phyloP scores from a whole-genome alignment of 2,113 vertebrate species.

The Benitochromis conjunctus region DNA sequence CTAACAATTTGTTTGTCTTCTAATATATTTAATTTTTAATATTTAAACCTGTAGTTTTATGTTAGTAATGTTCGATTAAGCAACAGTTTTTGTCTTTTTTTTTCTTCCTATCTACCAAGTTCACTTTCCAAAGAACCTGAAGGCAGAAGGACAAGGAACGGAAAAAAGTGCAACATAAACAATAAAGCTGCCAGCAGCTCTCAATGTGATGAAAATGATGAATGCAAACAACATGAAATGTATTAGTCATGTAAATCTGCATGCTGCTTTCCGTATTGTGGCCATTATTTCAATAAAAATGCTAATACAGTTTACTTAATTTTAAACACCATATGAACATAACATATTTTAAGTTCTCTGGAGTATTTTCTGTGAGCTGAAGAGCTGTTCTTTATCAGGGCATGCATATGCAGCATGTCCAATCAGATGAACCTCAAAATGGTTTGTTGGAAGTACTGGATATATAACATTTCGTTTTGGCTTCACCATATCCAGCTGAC shows the following conservation, averaged over 20 bases:
- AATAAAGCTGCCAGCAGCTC: neutral
- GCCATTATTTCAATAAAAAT: neutral
- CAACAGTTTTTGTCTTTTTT: neutral
- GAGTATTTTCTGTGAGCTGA: neutral
- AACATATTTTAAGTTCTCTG: neutral
- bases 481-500: neutral
- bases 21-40: neutral
- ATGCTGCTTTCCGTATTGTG: neutral
- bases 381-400: neutral
- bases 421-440: constrained; percentile 5
- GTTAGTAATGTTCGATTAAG: neutral
- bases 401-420: neutral
- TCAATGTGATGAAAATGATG: constrained; percentile 1
- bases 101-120: neutral
- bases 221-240: neutral
- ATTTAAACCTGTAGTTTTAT: neutral
- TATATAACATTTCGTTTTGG: neutral
- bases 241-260: neutral
- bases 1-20: neutral
- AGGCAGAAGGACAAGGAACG: neutral
- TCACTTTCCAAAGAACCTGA: neutral
- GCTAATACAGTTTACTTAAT: neutral
- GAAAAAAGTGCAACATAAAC: neutral
- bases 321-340: neutral
- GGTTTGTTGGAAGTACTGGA: neutral